Base-by-base conservation (phyloP, 2,113 vertebrate genomes). In the Callocephalon fimbriatum region DNA sequence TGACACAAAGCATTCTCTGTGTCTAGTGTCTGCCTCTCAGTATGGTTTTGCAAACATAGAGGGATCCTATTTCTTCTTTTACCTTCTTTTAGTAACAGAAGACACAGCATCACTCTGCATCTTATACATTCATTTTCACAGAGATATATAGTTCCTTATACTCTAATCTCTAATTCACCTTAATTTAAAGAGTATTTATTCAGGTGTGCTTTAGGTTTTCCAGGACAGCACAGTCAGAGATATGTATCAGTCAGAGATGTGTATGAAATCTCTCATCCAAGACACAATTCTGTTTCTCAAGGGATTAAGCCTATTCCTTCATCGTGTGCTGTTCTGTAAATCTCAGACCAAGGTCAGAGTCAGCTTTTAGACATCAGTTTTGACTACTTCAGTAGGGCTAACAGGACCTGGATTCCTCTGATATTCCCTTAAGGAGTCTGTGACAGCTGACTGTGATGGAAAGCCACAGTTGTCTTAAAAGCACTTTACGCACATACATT, bases 331-430 rank as follows among this genome's bases (percentile, higher is more conserved):
- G 32, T 65, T 87, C 66, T 88, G 66, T 75, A 86, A 92, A 90
- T 94, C 62, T 72, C 45, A 70, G 51, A 40, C 72, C 22, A 79
- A 92, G 71, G 50, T 87, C 42, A 68, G 42, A 50, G 12, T 35
- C 66, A 79, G 44, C 74, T 89, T 93, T 73, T 89, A 81, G 31
- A 58, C 44, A 68, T 56, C 27, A 85, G 29, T 92, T 85, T 93
- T 79, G 66, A 61, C 58, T 85, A 54, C 78, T 90, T 88, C 66
- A 92, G 38, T 62, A 44, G n/a, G 37, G 16, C 67, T 88, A 83
- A 72, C 31, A 66, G 62, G 44, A 88, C 40, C 48, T 86, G 75
- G 13, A 45, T 73, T 88, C 26, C 38, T 79, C 37, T 76, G 53
- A 76, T 85, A 44, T 7, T 92, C 71, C 45, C 58, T 40, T 66